Conservation (phyloP, 2,888 invertebrate genomes). For the Ophioninae sp. region DNA sequence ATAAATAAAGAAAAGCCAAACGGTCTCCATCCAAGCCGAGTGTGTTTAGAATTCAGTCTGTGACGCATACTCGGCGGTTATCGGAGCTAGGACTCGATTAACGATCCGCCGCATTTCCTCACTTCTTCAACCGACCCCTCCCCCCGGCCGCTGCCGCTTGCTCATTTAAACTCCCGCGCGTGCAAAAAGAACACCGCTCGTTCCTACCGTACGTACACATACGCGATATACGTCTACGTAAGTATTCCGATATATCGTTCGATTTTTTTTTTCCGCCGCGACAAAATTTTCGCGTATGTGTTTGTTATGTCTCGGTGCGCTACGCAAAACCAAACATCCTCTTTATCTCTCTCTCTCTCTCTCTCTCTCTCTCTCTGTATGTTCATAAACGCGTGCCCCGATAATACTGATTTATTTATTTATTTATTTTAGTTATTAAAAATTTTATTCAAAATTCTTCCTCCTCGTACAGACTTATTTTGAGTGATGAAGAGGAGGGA, state of each 20-base stretch:
- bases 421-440: background rate
- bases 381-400: background rate
- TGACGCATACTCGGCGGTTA: constrained; percentile 54
- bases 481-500: no score
- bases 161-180: constrained; percentile 29
- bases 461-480: background rate
- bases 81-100: constrained; percentile 35
- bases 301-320: constrained; percentile 3
- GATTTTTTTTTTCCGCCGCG: constrained; percentile 23
- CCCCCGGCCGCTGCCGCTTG: background rate
- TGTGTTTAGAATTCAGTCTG: constrained; percentile 28
- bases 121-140: constrained; percentile 1
- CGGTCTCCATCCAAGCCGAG: constrained; percentile 13
- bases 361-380: no score
- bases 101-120: constrained; percentile 36
- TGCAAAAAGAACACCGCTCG: constrained; percentile 29
- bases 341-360: no score
- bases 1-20: no score
- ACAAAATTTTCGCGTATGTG: constrained; percentile 3
- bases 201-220: background rate
- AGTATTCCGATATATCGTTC: constrained; percentile 8
- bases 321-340: background rate
- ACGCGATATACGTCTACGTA: no score
- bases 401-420: background rate
- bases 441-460: background rate